These are phyloP conservation scores for Meloidogyne exigua DNA, from an alignment of 1,140 invertebrate genomes.

Conservation along the genomic window DNA sequence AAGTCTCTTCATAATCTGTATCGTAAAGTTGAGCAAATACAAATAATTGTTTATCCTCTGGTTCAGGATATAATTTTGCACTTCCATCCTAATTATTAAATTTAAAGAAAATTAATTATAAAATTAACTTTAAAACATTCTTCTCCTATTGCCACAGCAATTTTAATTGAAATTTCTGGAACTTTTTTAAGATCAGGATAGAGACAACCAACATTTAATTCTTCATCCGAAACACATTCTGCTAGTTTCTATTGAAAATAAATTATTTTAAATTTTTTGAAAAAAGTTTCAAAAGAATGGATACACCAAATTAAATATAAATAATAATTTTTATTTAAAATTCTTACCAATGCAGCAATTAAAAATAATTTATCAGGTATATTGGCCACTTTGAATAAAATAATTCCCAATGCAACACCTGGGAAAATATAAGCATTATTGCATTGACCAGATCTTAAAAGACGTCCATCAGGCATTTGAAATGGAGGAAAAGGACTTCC, in stretches of 20 bases:
- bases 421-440: constrained; percentile 97
- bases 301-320: not conserved
- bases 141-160: constrained; percentile 80
- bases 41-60: constrained; percentile 67
- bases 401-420: constrained; percentile 84
- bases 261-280: no score
- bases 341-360: constrained; percentile 79
- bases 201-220: constrained; percentile 80
- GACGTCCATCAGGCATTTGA: constrained; percentile 72
- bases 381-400: constrained; percentile 76
- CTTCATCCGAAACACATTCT: constrained; percentile 76
- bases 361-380: constrained; percentile 86
- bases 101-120: not conserved
- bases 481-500: constrained; percentile 87
- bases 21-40: constrained; percentile 67
- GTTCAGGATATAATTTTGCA: constrained; percentile 67
- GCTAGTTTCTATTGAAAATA: constrained; percentile 64
- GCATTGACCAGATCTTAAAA: constrained; percentile 84
- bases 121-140: constrained; percentile 74
- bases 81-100: constrained; percentile 63
- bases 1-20: constrained; percentile 67
- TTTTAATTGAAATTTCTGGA: constrained; percentile 80
- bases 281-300: not conserved
- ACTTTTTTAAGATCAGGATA: constrained; percentile 88
- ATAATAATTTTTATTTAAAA: not conserved